phyloP scores from a whole-genome alignment of 2,113 vertebrate genomes.

The Platycercus adscitus region DNA sequence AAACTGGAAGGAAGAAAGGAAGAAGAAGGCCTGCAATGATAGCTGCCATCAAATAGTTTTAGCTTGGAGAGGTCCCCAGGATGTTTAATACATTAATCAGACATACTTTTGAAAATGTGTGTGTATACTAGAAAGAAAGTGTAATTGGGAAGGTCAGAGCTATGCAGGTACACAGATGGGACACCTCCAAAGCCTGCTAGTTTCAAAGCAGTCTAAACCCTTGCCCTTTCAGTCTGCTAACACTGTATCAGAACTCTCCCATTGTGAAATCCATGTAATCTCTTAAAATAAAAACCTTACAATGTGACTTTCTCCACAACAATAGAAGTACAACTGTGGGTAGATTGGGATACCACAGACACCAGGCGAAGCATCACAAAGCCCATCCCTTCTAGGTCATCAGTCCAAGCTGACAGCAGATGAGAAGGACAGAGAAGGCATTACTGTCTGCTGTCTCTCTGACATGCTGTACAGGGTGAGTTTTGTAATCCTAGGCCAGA shows the following conservation, averaged over 20 bases:
- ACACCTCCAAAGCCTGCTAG: not conserved
- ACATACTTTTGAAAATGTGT: slow-evolving; percentile 20
- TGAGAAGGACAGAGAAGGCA: not conserved
- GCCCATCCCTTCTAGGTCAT: not conserved
- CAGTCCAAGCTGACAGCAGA: not conserved
- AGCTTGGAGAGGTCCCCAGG: not conserved
- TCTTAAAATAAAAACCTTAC: not conserved
- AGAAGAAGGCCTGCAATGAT: not conserved
- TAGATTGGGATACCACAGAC: not conserved
- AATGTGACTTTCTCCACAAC: not conserved
- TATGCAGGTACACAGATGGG: not conserved
- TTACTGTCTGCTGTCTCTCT: not conserved
- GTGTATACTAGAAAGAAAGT: slow-evolving; percentile 30
- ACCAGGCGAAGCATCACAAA: not conserved
- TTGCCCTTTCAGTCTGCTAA: not conserved
- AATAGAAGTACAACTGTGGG: not conserved
- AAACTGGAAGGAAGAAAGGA: not conserved
- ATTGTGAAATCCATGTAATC: not conserved
- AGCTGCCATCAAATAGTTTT: not conserved
- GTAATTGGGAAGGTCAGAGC: slow-evolving; percentile 11
- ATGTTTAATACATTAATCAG: slow-evolving; percentile 46
- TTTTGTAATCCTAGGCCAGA: not conserved
- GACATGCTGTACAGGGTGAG: not conserved
- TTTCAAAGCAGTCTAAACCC: not conserved
- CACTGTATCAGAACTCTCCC: not conserved